Percentiles rank a stretch among this genome's conserved stretches.
Evolutionary conservation across 1,140 invertebrate species (phyloP).

Genomic region (Oedothorax gibbosus): DNA sequence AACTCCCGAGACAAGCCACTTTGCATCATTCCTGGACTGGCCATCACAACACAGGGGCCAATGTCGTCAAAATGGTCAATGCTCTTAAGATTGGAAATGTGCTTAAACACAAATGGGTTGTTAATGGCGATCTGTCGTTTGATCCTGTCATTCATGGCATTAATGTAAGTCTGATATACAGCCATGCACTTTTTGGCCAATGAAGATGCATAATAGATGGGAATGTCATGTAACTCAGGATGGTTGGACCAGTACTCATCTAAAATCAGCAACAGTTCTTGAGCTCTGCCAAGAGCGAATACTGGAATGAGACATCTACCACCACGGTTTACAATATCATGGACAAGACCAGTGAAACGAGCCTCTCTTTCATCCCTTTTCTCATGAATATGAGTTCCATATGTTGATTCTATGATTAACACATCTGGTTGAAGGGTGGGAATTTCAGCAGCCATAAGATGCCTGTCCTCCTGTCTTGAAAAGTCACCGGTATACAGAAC

Average conservation of each 20-base stretch:
- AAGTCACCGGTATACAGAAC: conserved; percentile 99
- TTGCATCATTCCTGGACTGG: conserved; percentile 99
- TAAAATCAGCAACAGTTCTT: conserved; percentile 94
- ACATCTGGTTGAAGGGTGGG: conserved; percentile 96
- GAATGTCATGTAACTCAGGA: conserved; percentile 98
- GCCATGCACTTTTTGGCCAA: conserved; percentile 99
- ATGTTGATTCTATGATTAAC: conserved; percentile 98
- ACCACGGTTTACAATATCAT: conserved; percentile 95
- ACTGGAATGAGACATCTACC: conserved; percentile 98
- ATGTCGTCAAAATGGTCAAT: conserved; percentile 99
- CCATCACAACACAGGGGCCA: conserved; percentile 99
- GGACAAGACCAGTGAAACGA: conserved; percentile 93
- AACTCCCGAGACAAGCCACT: conserved; percentile 96
- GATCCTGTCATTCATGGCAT: conserved; percentile 99
- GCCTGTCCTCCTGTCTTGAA: conserved; percentile 97
- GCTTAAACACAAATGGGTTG: conserved; percentile 99
- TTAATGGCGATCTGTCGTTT: conserved; percentile 95
- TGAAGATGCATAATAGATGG: conserved; percentile 99
- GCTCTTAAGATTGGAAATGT: conserved; percentile 98
- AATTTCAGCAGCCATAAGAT: conserved; percentile 99
- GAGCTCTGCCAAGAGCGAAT: conserved; percentile 97
- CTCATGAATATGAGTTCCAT: conserved; percentile 99
- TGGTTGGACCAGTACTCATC: conserved; percentile 99
- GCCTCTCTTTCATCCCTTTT: conserved; percentile 95
- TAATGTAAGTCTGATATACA: conserved; percentile 99